Percentiles rank a stretch among this genome's conserved stretches.
Evolutionary conservation across 2,797 vertebrate genomes (phyloP).

Genomic region (Pygocentrus nattereri): DNA sequence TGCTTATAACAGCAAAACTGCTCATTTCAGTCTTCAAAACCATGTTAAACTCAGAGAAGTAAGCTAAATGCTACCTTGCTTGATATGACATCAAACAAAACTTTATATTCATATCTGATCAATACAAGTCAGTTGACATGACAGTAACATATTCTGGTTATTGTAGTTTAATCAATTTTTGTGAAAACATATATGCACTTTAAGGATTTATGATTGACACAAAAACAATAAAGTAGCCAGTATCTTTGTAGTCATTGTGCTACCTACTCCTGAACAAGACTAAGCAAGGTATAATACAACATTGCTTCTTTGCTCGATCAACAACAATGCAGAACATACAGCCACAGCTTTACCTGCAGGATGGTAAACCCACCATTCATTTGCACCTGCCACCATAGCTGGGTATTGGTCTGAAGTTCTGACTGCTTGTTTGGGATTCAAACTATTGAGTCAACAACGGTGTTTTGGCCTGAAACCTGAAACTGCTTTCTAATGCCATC

Average conservation of each 20-base stretch:
- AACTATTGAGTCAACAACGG: neutral
- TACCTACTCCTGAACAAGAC: neutral
- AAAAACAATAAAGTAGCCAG: no score
- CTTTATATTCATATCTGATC: no score
- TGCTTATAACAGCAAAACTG: neutral
- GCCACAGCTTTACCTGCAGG: no score
- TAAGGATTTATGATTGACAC: no score
- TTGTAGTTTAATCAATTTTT: neutral
- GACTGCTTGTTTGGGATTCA: neutral
- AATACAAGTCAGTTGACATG: neutral
- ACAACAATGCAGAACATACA: neutral
- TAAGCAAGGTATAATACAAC: neutral
- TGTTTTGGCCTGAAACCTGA: neutral
- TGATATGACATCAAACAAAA: no score
- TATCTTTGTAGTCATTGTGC: neutral
- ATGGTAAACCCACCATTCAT: neutral
- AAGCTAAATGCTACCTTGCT: neutral
- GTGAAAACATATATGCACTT: no score
- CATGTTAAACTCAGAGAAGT: neutral
- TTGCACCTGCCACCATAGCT: neutral
- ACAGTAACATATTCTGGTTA: neutral
- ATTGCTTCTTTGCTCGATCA: neutral
- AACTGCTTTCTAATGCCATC: neutral
- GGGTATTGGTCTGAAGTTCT: neutral
- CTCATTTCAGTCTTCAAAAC: neutral